A percentile compares a stretch with the other conserved stretches of the same genome.
These are phyloP conservation scores for Ischnura elegans DNA, from an alignment of 2,888 invertebrate species.

Conservation along the genomic window DNA sequence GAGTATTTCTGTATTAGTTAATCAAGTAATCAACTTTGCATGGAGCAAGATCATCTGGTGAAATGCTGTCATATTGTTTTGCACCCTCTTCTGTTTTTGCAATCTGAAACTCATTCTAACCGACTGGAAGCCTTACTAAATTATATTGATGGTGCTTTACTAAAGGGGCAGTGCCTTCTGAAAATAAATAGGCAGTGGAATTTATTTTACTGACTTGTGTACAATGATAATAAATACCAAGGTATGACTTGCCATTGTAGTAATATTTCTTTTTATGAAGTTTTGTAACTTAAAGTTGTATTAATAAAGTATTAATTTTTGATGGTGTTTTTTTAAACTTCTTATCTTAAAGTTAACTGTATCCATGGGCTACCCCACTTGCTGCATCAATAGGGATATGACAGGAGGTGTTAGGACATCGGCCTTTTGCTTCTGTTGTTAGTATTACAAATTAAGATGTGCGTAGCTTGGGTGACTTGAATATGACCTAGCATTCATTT, in stretches of 20 bases:
- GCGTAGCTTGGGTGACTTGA: no score
- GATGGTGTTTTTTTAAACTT: not conserved
- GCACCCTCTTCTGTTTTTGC: conserved; percentile 20
- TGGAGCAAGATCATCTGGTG: not conserved
- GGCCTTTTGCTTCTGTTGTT: no score
- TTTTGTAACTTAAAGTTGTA: conserved; percentile 31
- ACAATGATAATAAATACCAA: conserved; percentile 48
- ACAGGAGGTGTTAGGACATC: no score
- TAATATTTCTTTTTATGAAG: conserved; percentile 31
- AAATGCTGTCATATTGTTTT: not conserved
- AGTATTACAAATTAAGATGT: no score
- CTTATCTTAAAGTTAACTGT: no score
- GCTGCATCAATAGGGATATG: no score
- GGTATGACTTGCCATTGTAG: conserved; percentile 38
- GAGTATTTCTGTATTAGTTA: not conserved
- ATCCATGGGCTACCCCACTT: no score
- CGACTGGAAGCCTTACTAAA: conserved; percentile 33
- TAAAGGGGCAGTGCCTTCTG: conserved; percentile 39
- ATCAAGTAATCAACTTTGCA: not conserved
- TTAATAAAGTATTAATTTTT: conserved; percentile 35
- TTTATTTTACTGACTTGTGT: conserved; percentile 52
- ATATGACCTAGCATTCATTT: no score
- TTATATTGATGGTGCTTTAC: conserved; percentile 44
- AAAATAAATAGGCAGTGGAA: not conserved
- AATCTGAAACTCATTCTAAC: conserved; percentile 16